Percentiles rank a stretch among this genome's conserved stretches.
Conservation (phyloP, 1,140 invertebrate species). For the Littorina saxatilis region DNA sequence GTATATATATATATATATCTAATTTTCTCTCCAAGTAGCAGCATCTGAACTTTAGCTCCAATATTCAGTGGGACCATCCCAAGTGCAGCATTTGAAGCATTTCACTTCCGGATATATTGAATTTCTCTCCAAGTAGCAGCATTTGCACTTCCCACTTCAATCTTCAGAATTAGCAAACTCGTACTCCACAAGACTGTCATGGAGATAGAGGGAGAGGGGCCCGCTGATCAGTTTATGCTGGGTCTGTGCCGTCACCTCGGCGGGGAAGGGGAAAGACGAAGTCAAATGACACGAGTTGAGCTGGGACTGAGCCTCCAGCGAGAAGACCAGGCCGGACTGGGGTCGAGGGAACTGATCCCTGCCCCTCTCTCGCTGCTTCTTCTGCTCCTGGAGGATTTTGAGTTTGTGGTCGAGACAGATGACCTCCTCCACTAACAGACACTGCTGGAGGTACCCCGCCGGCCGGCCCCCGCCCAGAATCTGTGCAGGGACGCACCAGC, state of each 20-base stretch:
- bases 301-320: conserved; percentile 53
- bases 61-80: no score
- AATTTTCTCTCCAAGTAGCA: no score
- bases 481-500: conserved; percentile 90
- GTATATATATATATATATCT: no score
- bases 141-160: no score
- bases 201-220: conserved; percentile 61
- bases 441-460: conserved; percentile 80
- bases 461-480: conserved; percentile 86
- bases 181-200: conserved; percentile 65
- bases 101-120: no score
- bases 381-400: conserved; percentile 47
- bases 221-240: conserved; percentile 58
- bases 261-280: conserved; percentile 74
- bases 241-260: conserved; percentile 50
- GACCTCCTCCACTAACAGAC: conserved; percentile 74
- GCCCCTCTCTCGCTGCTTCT: conserved; percentile 21
- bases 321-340: conserved; percentile 72
- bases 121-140: no score
- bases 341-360: conserved; percentile 48
- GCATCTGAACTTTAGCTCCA: no score
- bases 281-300: conserved; percentile 68
- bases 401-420: conserved; percentile 65
- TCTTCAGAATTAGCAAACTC: conserved; percentile 53
- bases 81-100: no score